Evolutionary conservation across 2,797 vertebrate species (phyloP).

Genomic region (Crenuchus spilurus): DNA sequence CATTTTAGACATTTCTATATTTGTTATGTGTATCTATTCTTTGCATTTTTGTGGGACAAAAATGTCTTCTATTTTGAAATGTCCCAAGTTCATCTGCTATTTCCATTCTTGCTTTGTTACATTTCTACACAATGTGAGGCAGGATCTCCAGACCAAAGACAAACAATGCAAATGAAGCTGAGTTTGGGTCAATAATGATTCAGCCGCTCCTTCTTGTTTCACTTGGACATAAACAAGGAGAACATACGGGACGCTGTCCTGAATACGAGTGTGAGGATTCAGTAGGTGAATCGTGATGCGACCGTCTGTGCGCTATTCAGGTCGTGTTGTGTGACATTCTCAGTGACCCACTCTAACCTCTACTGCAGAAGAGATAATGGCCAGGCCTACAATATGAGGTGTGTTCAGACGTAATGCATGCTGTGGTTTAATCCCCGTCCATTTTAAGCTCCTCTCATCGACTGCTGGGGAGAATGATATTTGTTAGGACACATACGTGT

Average conservation of each 20-base stretch:
- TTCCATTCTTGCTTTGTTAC: background rate
- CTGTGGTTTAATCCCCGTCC: conserved; percentile 48
- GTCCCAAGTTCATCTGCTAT: too few relatives aligned
- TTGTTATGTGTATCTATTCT: too few relatives aligned
- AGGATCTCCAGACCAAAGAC: background rate
- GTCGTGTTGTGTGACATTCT: background rate
- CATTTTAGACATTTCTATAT: too few relatives aligned
- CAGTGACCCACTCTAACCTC: conserved; percentile 5
- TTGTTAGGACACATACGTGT: conserved; percentile 49
- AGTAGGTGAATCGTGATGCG: conserved; percentile 10
- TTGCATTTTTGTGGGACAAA: too few relatives aligned
- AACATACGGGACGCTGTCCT: background rate
- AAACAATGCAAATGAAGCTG: background rate
- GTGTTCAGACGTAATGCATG: conserved; percentile 39
- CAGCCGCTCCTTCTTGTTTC: background rate
- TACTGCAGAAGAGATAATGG: conserved; percentile 25
- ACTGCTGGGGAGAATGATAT: conserved; percentile 28
- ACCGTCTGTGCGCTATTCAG: conserved; percentile 21
- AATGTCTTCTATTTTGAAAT: too few relatives aligned
- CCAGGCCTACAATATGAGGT: conserved; percentile 22
- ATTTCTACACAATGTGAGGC: background rate
- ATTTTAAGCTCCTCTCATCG: conserved; percentile 37
- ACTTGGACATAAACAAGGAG: background rate
- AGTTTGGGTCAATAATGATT: background rate
- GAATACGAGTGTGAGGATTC: background rate